Conservation (phyloP, 2,888 invertebrate species). For the Drosophila paramelanica region DNA sequence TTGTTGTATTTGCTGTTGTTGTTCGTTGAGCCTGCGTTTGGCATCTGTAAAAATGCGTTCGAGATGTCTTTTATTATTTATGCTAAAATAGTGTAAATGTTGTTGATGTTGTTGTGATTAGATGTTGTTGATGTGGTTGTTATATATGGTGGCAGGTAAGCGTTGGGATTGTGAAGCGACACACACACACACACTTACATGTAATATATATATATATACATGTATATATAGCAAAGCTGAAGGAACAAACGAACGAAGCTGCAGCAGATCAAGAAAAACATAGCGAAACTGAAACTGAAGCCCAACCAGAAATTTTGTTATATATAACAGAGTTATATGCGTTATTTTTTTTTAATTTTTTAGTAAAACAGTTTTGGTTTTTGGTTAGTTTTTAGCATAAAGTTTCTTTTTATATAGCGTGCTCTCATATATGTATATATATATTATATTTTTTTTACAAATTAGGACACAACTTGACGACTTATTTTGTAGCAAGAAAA, state of each 20-base stretch:
- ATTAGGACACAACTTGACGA: conserved; percentile 52
- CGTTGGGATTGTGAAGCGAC: conserved; percentile 45
- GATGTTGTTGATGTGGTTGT: conserved; percentile 42
- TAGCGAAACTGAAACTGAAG: conserved; percentile 23
- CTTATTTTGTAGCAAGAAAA: conserved; percentile 36
- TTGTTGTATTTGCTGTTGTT: conserved; percentile 24
- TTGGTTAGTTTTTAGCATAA: conserved; percentile 69
- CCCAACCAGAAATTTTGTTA: conserved; percentile 52
- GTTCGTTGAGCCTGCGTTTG: conserved; percentile 75
- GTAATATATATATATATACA: conserved; percentile 10
- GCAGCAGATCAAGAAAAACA: conserved; percentile 3
- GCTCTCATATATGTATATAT: conserved; percentile 17
- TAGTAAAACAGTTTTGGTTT: conserved; percentile 76
- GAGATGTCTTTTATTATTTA: conserved; percentile 36
- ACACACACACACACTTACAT: conserved; percentile 52
- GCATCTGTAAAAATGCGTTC: conserved; percentile 68
- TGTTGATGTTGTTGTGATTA: conserved; percentile 25
- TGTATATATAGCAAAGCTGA: conserved; percentile 11
- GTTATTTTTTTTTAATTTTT: conserved; percentile 31
- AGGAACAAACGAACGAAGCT: conserved; percentile 36
- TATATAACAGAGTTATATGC: background rate
- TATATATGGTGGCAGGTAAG: conserved; percentile 45
- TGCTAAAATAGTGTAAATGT: conserved; percentile 20
- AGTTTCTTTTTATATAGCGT: conserved; percentile 34
- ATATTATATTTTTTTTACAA: conserved; percentile 47